Evolutionary conservation across 2,888 invertebrate genomes (phyloP).

Genomic region (Coenonympha glycerion): DNA sequence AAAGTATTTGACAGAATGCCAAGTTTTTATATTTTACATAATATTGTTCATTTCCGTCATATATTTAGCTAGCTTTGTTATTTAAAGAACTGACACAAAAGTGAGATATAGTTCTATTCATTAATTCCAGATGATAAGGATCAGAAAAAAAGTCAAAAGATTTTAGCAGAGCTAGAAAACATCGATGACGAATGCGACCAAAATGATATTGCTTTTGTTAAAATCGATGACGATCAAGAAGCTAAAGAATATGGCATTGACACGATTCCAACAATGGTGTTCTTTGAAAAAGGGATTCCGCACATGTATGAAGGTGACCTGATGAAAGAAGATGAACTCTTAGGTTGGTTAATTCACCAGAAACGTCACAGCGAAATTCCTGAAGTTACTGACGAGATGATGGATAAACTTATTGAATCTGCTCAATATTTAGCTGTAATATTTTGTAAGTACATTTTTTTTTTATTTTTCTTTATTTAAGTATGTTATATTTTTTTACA

Average conservation of each 20-base stretch:
- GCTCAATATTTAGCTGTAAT: constrained; percentile 89
- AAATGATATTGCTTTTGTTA: constrained; percentile 93
- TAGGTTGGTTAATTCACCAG: constrained; percentile 93
- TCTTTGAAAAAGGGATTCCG: constrained; percentile 83
- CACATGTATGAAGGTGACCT: constrained; percentile 88
- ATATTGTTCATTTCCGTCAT: constrained; percentile 31
- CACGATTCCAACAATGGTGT: constrained; percentile 86
- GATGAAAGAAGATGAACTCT: constrained; percentile 90
- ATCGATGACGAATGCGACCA: constrained; percentile 96
- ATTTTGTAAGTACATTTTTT: constrained; percentile 83
- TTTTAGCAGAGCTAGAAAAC: constrained; percentile 89
- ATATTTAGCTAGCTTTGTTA: constrained; percentile 39
- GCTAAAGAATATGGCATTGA: constrained; percentile 94
- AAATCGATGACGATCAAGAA: constrained; percentile 91
- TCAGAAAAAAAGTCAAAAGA: constrained; percentile 91
- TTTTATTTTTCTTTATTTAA: no score
- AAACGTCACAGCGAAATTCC: constrained; percentile 93
- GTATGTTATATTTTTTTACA: no score
- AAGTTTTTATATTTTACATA: constrained; percentile 41
- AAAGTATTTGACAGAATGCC: constrained; percentile 47
- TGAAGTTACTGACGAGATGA: constrained; percentile 94
- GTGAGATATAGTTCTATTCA: constrained; percentile 66
- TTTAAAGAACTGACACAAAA: constrained; percentile 69
- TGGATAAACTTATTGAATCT: constrained; percentile 89
- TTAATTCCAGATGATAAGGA: constrained; percentile 87